Base-by-base conservation (phyloP, 2,888 invertebrate species). In the Eumerus sabulonum region DNA sequence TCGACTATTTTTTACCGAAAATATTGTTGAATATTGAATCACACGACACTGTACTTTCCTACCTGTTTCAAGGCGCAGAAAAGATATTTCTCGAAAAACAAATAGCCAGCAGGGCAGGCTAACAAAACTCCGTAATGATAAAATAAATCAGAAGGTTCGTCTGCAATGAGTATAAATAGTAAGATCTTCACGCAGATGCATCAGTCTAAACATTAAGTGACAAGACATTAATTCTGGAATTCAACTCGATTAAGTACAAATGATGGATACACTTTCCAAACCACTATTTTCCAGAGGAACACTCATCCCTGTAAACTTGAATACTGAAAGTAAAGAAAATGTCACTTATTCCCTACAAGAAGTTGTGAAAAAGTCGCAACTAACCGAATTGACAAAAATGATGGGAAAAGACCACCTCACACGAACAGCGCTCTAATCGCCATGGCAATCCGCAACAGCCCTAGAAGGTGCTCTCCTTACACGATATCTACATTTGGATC, bases 351-450 rank as follows among this genome's bases (percentile, higher is more conserved):
- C n/a, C n/a, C n/a, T n/a, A n/a, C n/a, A n/a, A n/a, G n/a, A n/a
- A n/a, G n/a, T n/a, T n/a, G n/a, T n/a, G n/a, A n/a, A n/a, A n/a
- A n/a, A n/a, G n/a, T n/a, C n/a, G n/a, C n/a, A n/a, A n/a, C n/a
- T n/a, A 36, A 11, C 36, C 5, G 67, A 27, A 68, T 56, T 16
- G 74, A 68, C 11, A 64, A 66, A 0, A 48, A 59, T 11, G n/a
- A 13, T 1, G 67, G 67, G 1, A 66, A 62, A n/a, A 38, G 77
- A 53, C 98, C 98, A 0, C 95, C 97, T 0, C 98, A 96, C 90
- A 98, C 97, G 85, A 99, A 99, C 91, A 98, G 98, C 90, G 98
- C 98, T 0, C 91, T 99, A 48, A 99, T 99, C 85, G 98, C 98
- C 94, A 98, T 98, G 98, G 99, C 99, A 1, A 98, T 99, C 59